phyloP scores from a whole-genome alignment of 2,888 invertebrate species.

The Podabrus alpinus region DNA sequence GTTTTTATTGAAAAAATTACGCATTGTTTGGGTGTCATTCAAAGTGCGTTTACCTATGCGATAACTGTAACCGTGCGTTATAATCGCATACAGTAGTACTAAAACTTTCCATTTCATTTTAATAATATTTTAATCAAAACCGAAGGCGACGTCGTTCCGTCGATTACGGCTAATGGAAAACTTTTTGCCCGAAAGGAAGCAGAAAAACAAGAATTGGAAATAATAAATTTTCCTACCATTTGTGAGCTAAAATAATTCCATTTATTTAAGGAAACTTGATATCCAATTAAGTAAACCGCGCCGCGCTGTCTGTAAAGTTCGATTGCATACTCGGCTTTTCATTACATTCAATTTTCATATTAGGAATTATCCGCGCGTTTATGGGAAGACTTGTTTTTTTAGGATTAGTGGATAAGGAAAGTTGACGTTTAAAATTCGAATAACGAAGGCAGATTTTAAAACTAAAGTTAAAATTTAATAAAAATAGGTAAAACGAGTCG shows the following conservation, averaged over 20 bases:
- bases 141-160: neutral
- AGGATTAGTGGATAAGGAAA: neutral
- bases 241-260: slow-evolving; percentile 27
- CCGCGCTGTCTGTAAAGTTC: slow-evolving; percentile 48
- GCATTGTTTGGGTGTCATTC: neutral
- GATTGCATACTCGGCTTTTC: slow-evolving; percentile 28
- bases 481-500: neutral
- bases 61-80: neutral
- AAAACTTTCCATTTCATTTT: neutral
- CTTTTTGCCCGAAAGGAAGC: neutral
- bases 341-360: slow-evolving; percentile 9
- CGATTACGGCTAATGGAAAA: neutral
- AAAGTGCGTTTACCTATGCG: neutral
- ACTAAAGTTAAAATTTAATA: neutral
- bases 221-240: neutral
- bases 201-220: neutral
- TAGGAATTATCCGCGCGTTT: neutral
- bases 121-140: neutral
- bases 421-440: neutral
- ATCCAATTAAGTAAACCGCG: slow-evolving; percentile 48
- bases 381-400: neutral
- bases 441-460: neutral
- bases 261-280: slow-evolving; percentile 51
- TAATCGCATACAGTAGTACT: neutral
- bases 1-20: neutral